phyloP scores from a whole-genome alignment of 2,113 vertebrate species.

The Pachycephala philippinensis region DNA sequence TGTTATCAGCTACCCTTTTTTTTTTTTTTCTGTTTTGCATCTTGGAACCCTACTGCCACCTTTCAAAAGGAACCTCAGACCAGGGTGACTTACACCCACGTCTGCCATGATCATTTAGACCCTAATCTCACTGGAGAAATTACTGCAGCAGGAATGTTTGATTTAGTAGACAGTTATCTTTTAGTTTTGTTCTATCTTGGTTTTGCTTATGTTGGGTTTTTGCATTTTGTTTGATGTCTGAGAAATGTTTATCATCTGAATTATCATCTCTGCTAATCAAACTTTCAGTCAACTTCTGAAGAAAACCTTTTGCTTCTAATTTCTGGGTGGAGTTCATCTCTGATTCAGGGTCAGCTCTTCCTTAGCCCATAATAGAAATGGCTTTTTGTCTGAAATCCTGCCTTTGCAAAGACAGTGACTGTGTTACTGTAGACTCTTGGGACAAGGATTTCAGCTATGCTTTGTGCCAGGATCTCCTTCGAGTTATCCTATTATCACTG shows the following conservation, averaged over 20 bases:
- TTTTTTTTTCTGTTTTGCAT: not conserved
- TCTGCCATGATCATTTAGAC: not conserved
- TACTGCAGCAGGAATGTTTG: not conserved
- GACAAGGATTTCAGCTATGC: not conserved
- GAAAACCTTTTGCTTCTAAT: not conserved
- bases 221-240: slow-evolving; percentile 6
- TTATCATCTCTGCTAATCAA: slow-evolving; percentile 2
- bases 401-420: not conserved
- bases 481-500: not conserved
- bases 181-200: not conserved
- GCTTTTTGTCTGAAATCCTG: not conserved
- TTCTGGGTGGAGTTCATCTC: not conserved
- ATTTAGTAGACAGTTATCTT: not conserved
- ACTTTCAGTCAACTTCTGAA: not conserved
- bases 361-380: not conserved
- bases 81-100: not conserved
- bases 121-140: not conserved
- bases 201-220: not conserved
- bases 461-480: not conserved
- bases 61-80: not conserved
- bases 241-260: slow-evolving; percentile 1
- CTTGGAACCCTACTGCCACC: not conserved
- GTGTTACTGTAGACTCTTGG: not conserved
- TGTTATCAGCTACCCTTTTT: not conserved
- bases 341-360: not conserved